phyloP scores from a whole-genome alignment of 2,113 vertebrate genomes.

The Synchiropus splendidus region DNA sequence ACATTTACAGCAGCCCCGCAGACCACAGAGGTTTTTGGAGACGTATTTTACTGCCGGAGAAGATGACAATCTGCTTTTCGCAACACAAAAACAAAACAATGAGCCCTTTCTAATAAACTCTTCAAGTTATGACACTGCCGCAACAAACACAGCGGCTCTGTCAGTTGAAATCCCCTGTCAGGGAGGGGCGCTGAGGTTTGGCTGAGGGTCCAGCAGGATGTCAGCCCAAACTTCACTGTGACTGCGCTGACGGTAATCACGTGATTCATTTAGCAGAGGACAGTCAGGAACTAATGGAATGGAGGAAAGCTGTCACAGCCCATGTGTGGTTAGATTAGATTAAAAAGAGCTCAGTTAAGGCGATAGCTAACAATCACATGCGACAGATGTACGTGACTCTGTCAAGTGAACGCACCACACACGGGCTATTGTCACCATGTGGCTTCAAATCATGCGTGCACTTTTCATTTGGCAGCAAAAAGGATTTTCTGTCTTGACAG shows the following conservation, averaged over 20 bases:
- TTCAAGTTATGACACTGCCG: slow-evolving; percentile 6
- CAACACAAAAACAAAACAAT: slow-evolving; percentile 10
- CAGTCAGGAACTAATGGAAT: slow-evolving; percentile 4
- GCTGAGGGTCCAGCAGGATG: not conserved
- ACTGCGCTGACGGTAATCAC: slow-evolving; percentile 1
- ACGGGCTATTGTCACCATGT: no score
- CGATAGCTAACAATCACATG: slow-evolving; percentile 30
- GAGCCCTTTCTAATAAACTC: slow-evolving; percentile 2
- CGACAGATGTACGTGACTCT: slow-evolving; percentile 42
- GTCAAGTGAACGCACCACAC: slow-evolving; percentile 18
- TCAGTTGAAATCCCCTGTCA: slow-evolving; percentile 4
- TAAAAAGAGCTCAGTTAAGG: slow-evolving; percentile 7
- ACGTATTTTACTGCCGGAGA: slow-evolving; percentile 21
- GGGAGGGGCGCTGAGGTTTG: not conserved
- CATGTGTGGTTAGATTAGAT: no score
- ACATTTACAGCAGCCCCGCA: slow-evolving; percentile 24
- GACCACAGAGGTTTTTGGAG: slow-evolving; percentile 20
- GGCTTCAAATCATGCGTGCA: no score
- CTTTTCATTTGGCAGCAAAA: no score
- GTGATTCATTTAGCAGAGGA: slow-evolving; percentile 3
- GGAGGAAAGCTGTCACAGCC: no score
- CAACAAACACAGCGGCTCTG: not conserved
- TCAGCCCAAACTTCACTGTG: not conserved
- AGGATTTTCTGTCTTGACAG: no score
- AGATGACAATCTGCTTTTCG: slow-evolving; percentile 25